phyloP scores from a whole-genome alignment of 2,888 invertebrate genomes.

The Pedicia rivosa region DNA sequence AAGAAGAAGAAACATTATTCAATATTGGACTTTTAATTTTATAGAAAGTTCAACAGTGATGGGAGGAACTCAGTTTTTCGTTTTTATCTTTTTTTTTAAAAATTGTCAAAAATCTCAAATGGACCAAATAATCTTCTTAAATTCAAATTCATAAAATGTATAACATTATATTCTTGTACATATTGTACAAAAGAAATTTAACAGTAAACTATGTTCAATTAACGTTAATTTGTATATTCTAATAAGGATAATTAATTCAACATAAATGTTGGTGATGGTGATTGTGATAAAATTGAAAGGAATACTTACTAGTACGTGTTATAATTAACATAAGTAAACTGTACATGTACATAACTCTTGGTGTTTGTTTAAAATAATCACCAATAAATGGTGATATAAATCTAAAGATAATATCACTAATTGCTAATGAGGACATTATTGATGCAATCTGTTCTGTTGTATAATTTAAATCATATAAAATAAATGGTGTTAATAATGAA shows the following conservation, averaged over 20 bases:
- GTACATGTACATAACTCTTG: conserved; percentile 45
- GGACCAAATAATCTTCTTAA: too few species aligned
- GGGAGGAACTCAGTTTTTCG: too few species aligned
- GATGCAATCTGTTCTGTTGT: conserved; percentile 40
- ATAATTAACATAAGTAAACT: conserved; percentile 42
- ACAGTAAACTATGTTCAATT: too few species aligned
- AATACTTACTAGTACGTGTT: conserved; percentile 43
- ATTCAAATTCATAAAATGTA: too few species aligned
- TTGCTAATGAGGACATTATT: conserved; percentile 29
- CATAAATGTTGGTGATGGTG: too few species aligned
- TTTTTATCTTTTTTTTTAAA: too few species aligned
- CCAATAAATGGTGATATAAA: conserved; percentile 49
- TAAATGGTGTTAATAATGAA: conserved; percentile 46
- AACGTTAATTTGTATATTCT: too few species aligned
- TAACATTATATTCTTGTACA: too few species aligned
- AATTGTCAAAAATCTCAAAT: too few species aligned
- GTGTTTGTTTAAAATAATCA: conserved; percentile 41
- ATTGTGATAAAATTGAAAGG: conserved; percentile 1
- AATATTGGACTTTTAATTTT: background rate
- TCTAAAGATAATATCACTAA: conserved; percentile 38
- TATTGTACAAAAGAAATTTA: too few species aligned
- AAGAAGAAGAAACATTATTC: background rate
- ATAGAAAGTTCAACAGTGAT: too few species aligned
- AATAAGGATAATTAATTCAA: too few species aligned
- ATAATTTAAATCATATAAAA: conserved; percentile 44